Conservation (phyloP, 2,888 invertebrate genomes). For the Ditula angustiorana region DNA sequence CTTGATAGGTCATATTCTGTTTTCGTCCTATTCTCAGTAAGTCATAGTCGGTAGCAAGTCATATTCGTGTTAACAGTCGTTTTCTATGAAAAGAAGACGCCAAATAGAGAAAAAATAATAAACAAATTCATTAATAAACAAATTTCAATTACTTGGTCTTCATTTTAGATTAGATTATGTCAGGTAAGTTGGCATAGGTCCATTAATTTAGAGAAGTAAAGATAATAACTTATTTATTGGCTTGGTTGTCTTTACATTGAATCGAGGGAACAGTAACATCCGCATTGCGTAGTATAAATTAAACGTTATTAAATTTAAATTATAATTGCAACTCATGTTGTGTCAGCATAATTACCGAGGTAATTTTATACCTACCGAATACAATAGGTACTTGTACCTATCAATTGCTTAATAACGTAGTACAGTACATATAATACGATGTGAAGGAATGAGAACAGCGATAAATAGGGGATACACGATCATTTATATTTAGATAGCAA, state of each 20-base stretch:
- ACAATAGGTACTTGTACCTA: not conserved
- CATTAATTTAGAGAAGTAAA: not conserved
- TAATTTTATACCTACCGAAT: constrained; percentile 19
- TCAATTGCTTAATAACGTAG: constrained; percentile 10
- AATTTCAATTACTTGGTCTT: too few relatives aligned
- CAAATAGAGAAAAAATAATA: too few relatives aligned
- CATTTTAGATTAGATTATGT: too few relatives aligned
- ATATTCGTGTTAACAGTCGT: too few relatives aligned
- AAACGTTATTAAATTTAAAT: constrained; percentile 17
- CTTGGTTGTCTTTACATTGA: not conserved
- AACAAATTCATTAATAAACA: too few relatives aligned
- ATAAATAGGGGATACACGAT: constrained; percentile 15
- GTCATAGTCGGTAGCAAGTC: too few relatives aligned
- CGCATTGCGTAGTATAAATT: constrained; percentile 22
- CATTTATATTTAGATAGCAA: constrained; percentile 28
- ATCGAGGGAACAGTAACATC: not conserved
- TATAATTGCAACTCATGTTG: constrained; percentile 2
- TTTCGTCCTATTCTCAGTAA: too few relatives aligned
- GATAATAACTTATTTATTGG: not conserved
- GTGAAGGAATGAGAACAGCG: constrained; percentile 1
- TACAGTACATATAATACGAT: constrained; percentile 1
- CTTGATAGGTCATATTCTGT: too few relatives aligned
- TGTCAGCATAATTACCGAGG: constrained; percentile 11
- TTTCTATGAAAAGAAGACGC: too few relatives aligned
- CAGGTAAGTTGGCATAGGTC: too few relatives aligned